phyloP scores from a whole-genome alignment of 2,113 vertebrate species.

The Galbula dea region DNA sequence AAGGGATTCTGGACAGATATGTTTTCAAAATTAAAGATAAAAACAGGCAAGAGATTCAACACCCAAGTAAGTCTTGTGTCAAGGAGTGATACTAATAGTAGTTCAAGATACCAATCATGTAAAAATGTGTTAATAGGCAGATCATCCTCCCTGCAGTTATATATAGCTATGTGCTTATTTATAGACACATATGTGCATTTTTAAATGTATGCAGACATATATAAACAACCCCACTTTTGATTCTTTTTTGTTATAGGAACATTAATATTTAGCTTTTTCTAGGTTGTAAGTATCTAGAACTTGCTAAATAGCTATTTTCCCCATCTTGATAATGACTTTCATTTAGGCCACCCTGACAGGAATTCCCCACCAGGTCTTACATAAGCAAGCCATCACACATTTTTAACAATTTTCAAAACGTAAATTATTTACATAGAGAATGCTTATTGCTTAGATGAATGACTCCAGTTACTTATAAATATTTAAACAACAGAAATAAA shows the following conservation, averaged over 20 bases:
- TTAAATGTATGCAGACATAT: neutral
- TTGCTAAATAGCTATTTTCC: neutral
- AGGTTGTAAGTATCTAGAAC: neutral
- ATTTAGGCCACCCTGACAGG: neutral
- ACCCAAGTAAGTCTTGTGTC: neutral
- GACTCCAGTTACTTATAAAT: neutral
- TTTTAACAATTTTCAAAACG: constrained; percentile 24
- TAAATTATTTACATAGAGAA: constrained; percentile 33
- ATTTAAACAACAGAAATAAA: constrained; percentile 27
- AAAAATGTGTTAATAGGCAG: neutral
- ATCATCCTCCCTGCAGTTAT: neutral
- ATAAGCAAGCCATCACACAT: neutral
- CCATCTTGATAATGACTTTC: neutral
- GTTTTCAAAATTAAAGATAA: constrained; percentile 3
- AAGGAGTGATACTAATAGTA: neutral
- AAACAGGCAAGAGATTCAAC: neutral
- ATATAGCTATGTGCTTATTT: neutral
- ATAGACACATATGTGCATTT: neutral
- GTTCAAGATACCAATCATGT: neutral
- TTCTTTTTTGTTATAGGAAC: neutral
- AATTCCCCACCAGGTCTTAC: neutral
- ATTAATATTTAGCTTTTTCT: neutral
- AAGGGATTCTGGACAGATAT: neutral
- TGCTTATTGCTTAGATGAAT: neutral
- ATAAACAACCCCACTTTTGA: neutral